Evolutionary conservation across 2,888 invertebrate genomes (phyloP).

Genomic region (Noctua janthe): DNA sequence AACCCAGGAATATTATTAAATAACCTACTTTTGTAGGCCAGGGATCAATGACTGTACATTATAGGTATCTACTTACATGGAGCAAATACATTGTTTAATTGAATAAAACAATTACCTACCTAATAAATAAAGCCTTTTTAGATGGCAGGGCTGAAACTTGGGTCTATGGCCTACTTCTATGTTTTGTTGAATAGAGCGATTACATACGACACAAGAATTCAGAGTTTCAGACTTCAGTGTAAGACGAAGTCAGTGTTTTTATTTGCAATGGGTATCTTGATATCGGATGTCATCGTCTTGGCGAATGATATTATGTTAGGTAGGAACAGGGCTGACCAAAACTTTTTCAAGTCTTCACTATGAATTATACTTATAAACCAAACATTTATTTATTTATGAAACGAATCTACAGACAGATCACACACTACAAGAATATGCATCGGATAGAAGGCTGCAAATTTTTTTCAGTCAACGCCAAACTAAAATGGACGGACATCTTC

Average conservation of each 20-base stretch:
- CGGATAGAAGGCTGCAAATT: too few relatives aligned
- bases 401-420: neutral
- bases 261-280: constrained; percentile 9
- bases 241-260: neutral
- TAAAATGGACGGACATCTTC: neutral
- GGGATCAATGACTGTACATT: neutral
- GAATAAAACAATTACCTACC: neutral
- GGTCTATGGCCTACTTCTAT: neutral
- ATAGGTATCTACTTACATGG: neutral
- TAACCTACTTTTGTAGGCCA: neutral
- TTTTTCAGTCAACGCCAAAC: too few relatives aligned
- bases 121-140: neutral
- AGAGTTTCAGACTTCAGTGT: neutral
- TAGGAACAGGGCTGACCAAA: neutral
- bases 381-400: neutral
- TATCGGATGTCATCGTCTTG: constrained; percentile 7
- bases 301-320: neutral
- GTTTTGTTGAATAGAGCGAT: neutral
- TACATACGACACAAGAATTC: constrained; percentile 13
- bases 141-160: neutral
- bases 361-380: neutral
- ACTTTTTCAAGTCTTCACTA: neutral
- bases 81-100: neutral
- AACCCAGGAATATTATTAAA: constrained; percentile 14
- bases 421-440: neutral